Evolutionary conservation across 2,888 invertebrate species (phyloP), one percentile per base, ranked within the genome.

Genomic region (Cryptocheilus praepositus): DNA sequence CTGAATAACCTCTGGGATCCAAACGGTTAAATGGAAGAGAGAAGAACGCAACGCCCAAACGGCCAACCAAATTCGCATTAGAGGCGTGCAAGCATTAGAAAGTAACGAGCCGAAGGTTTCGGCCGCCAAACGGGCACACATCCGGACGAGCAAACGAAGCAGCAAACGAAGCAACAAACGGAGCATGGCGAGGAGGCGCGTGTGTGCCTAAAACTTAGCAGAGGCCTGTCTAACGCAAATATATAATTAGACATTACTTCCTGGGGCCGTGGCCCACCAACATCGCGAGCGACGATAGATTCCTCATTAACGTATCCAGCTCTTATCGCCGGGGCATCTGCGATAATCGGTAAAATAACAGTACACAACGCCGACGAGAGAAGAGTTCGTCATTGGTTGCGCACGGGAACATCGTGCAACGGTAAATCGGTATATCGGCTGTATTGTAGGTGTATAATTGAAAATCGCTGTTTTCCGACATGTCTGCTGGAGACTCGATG

Each of bases 171-270:
- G 18, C 55, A 25, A 43, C 62, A 71, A 74, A 67, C 62, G 55
- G 63, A 61, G 59, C 46, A 49, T 64, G 65, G 54, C 66, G 67
- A 51, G 51, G n/a, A 22, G 18, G 49, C 44, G 21, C 70, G 53
- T 63, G 57, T 71, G 19, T 67, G 51, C 53, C 16, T 28, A 61
- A 66, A 70, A 63, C 60, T 79, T 74, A 76, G 56, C 72, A 58
- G 25, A 43, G 55, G 28, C 61, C 8, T 57, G 76, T 25, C 45
- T 54, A 67, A 61, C 44, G 46, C 57, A 71, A 71, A 66, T 63
- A 67, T 16, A 18, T 45, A 19, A 18, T 57, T 69, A 59, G 51
- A 49, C 45, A 43, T 62, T 53, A 18, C 51, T 49, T 49, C n/a
- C 49, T 18, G 49, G 49, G 49, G 18, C 49, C 49, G 18, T 49